These are phyloP conservation scores for Coptotermes formosanus DNA, from an alignment of 1,140 invertebrate species.

Conservation along the genomic window DNA sequence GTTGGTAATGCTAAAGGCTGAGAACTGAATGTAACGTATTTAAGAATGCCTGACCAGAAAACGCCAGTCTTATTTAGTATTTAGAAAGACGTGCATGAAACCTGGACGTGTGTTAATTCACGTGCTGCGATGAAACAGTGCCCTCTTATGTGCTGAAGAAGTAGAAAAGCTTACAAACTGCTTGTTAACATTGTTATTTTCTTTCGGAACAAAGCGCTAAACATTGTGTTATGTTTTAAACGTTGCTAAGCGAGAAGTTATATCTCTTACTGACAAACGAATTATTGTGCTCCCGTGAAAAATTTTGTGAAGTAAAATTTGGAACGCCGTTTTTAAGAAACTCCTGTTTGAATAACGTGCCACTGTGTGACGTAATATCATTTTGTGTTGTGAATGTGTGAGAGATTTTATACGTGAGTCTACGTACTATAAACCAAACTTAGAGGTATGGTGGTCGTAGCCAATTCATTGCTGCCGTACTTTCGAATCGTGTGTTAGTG, in stretches of 20 bases:
- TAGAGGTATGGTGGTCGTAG: not conserved
- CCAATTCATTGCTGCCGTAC: not conserved
- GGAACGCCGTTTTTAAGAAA: not conserved
- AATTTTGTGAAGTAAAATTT: not conserved
- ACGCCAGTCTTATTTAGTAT: not conserved
- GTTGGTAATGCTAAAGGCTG: too few species aligned
- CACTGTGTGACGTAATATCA: too few species aligned
- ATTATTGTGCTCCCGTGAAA: not conserved
- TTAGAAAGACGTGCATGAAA: not conserved
- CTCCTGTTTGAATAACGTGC: too few species aligned
- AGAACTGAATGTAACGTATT: too few species aligned
- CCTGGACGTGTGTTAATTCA: not conserved
- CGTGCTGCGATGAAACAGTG: not conserved
- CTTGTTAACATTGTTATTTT: not conserved
- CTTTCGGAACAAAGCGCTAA: not conserved
- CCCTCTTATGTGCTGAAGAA: not conserved
- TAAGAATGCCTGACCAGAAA: not conserved
- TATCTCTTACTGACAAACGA: not conserved
- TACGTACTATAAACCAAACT: not conserved
- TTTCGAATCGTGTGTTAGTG: not conserved
- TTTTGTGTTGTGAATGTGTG: too few species aligned
- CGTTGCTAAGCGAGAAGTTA: not conserved
- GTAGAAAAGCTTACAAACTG: not conserved
- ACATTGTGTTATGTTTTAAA: not conserved
- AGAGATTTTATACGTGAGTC: not conserved